Percentiles rank a stretch among this genome's conserved stretches.
phyloP scores from a whole-genome alignment of 1,140 invertebrate genomes.

The Hylyphantes graminicola region DNA sequence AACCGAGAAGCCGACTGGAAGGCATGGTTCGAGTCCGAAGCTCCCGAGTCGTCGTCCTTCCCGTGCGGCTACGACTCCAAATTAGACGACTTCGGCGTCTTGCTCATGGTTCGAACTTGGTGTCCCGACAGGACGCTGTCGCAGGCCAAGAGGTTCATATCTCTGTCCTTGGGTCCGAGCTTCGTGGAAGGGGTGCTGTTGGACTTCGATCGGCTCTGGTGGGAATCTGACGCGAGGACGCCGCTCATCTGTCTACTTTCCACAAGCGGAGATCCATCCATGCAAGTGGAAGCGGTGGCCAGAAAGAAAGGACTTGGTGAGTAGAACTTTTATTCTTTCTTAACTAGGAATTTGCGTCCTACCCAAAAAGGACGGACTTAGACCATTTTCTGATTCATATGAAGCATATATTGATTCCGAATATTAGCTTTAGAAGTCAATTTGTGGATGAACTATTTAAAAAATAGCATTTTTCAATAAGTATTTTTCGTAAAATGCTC shows the following conservation, averaged over 20 bases:
- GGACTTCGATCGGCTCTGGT: conserved; percentile 89
- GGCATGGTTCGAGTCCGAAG: conserved; percentile 93
- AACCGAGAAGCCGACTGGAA: conserved; percentile 86
- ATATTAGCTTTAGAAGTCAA: too few species aligned
- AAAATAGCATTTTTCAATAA: too few species aligned
- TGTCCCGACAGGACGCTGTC: conserved; percentile 95
- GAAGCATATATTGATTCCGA: too few species aligned
- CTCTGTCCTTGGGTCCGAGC: conserved; percentile 87
- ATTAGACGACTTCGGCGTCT: conserved; percentile 88
- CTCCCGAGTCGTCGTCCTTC: conserved; percentile 89
- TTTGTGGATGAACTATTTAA: background rate
- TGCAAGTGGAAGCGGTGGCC: conserved; percentile 88
- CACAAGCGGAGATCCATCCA: conserved; percentile 94
- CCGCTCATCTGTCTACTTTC: conserved; percentile 94
- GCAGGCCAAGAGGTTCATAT: conserved; percentile 90
- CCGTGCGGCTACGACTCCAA: conserved; percentile 90
- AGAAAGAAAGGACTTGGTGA: conserved; percentile 87
- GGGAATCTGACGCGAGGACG: conserved; percentile 86
- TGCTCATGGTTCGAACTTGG: conserved; percentile 92
- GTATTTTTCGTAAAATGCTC: too few species aligned
- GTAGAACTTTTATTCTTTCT: conserved; percentile 51
- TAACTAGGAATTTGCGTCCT: too few species aligned
- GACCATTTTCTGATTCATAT: too few species aligned
- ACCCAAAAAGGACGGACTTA: too few species aligned
- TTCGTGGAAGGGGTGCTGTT: conserved; percentile 93